A percentile compares a stretch with the other conserved stretches of the same genome.
phyloP scores from a whole-genome alignment of 2,797 vertebrate genomes.

The Australoheros facetus region DNA sequence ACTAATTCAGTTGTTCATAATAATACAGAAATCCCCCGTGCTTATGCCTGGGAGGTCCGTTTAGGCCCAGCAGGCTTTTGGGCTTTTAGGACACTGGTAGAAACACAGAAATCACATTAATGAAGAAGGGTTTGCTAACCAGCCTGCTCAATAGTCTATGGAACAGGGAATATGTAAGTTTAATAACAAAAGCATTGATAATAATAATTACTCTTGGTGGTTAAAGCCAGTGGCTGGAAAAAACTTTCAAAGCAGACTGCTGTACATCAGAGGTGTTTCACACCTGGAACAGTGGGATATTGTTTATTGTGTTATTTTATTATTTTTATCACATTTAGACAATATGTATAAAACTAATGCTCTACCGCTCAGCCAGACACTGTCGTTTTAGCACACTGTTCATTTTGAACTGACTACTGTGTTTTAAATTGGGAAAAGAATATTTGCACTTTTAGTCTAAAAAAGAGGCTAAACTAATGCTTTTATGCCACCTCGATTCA shows the following conservation, averaged over 20 bases:
- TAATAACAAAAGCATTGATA: too few species aligned
- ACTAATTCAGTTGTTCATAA: too few species aligned
- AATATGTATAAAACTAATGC: not conserved
- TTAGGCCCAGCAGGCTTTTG: not conserved
- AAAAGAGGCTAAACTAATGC: too few species aligned
- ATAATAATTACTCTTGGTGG: too few species aligned
- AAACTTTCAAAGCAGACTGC: not conserved
- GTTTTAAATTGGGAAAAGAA: not conserved
- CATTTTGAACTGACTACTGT: not conserved
- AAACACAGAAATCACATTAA: not conserved
- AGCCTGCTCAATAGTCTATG: not conserved
- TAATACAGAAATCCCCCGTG: too few species aligned
- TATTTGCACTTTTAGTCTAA: not conserved
- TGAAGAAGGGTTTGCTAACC: too few species aligned
- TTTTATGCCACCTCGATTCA: not conserved
- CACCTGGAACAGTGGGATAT: not conserved
- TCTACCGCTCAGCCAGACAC: not conserved
- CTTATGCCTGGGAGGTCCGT: too few species aligned
- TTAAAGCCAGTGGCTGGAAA: too few species aligned
- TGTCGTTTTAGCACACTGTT: not conserved
- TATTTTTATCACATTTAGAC: not conserved
- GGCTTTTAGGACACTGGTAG: not conserved
- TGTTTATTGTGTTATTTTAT: not conserved
- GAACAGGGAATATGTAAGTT: too few species aligned
- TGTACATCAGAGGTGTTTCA: not conserved